Evolutionary conservation across 2,113 vertebrate species (phyloP).

Genomic region (Cyanoramphus novaezelandiae): DNA sequence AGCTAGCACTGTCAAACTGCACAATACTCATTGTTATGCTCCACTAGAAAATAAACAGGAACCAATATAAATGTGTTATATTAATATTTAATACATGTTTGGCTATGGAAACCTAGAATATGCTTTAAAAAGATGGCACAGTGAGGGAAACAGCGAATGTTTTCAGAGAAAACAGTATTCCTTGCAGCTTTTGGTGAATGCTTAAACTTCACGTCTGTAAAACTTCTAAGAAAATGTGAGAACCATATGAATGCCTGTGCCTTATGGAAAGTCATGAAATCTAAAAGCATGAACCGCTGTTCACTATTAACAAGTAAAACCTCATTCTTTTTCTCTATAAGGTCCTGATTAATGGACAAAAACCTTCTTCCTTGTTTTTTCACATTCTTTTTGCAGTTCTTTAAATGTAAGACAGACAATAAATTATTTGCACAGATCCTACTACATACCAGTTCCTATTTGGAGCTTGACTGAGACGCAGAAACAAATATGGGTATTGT

Average conservation of each 20-base stretch:
- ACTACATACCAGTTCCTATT: constrained; percentile 49
- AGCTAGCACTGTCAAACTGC: neutral
- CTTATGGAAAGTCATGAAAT: constrained; percentile 43
- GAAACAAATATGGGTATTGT: constrained; percentile 58
- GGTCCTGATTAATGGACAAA: constrained; percentile 37
- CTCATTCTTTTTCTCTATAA: constrained; percentile 34
- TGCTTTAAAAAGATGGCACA: neutral
- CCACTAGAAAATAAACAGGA: constrained; percentile 26
- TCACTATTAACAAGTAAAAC: constrained; percentile 39
- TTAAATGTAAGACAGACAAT: constrained; percentile 46
- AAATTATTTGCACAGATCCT: constrained; percentile 22
- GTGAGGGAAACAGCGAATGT: neutral
- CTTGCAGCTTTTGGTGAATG: constrained; percentile 18
- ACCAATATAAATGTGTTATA: neutral
- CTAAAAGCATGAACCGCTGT: neutral
- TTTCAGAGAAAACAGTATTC: constrained; percentile 25
- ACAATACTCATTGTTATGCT: neutral
- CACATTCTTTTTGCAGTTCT: constrained; percentile 30
- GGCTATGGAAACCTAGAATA: neutral
- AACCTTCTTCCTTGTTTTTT: constrained; percentile 8
- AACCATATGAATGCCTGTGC: constrained; percentile 31
- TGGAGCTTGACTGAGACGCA: constrained; percentile 61
- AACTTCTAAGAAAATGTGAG: constrained; percentile 51
- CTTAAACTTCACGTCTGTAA: constrained; percentile 3
- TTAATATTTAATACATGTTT: constrained; percentile 37